These are phyloP conservation scores for Pollimyrus isidori DNA, from an alignment of 2,113 vertebrate species.

Conservation along the genomic window DNA sequence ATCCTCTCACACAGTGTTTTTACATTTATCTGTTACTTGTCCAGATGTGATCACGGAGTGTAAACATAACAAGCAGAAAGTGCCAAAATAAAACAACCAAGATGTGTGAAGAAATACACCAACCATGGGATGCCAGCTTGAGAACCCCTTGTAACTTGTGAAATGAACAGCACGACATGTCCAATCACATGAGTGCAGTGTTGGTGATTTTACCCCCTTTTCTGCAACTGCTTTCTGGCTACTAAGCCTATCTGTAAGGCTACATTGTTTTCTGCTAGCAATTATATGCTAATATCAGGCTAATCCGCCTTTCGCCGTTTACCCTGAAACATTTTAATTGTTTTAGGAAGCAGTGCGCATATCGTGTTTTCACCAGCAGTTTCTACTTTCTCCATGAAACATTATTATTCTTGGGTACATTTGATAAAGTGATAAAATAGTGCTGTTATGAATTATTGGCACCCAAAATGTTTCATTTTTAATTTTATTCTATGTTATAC, in stretches of 20 bases:
- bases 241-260: background rate
- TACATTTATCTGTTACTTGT: background rate
- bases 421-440: background rate
- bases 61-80: background rate
- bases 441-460: background rate
- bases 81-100: background rate
- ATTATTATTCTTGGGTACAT: background rate
- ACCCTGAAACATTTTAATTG: background rate
- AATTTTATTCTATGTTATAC: background rate
- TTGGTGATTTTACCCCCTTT: background rate
- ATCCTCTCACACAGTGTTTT: background rate
- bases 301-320: background rate
- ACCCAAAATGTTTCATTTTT: background rate
- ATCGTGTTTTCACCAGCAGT: background rate
- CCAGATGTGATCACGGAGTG: background rate
- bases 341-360: background rate
- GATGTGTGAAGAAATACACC: background rate
- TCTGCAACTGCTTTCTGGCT: background rate
- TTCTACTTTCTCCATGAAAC: background rate
- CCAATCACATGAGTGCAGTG: background rate
- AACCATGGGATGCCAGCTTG: background rate
- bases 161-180: background rate
- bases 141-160: background rate
- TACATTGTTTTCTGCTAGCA: background rate
- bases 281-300: background rate